phyloP scores from a whole-genome alignment of 2,113 vertebrate species.

The Rhea americana region DNA sequence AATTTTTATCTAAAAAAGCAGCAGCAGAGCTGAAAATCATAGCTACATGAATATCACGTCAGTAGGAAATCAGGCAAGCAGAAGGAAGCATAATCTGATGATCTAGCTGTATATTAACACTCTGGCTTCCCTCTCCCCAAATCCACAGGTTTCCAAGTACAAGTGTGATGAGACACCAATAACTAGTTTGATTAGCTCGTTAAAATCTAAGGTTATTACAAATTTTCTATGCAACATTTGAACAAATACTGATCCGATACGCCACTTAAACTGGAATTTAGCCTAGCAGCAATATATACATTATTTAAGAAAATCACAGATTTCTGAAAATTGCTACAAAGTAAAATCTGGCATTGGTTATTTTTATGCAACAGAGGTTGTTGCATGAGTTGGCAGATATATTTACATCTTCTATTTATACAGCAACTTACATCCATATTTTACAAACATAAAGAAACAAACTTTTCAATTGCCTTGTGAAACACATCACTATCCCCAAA shows the following conservation, averaged over 20 bases:
- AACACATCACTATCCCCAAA: conserved; percentile 7
- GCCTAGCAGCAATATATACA: conserved; percentile 1
- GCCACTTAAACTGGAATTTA: conserved; percentile 6
- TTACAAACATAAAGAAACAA: conserved; percentile 52
- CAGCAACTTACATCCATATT: conserved; percentile 25
- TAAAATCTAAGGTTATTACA: neutral
- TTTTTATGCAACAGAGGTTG: conserved; percentile 33
- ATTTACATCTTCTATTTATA: neutral
- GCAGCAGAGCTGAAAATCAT: neutral
- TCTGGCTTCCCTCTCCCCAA: neutral
- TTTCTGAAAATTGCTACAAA: conserved; percentile 42
- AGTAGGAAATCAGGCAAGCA: neutral
- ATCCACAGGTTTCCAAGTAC: neutral
- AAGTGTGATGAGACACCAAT: neutral
- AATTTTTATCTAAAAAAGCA: neutral
- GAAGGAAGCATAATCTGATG: neutral
- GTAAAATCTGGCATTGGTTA: conserved; percentile 59
- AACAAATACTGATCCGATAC: neutral
- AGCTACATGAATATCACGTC: neutral
- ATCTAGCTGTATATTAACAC: neutral
- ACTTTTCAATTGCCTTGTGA: conserved; percentile 35
- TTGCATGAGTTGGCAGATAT: conserved; percentile 56
- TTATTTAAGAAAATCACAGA: conserved; percentile 37
- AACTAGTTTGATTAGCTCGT: neutral
- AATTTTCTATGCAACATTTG: neutral